Conservation (phyloP, 2,797 vertebrate species). For the Spinus pinus region DNA sequence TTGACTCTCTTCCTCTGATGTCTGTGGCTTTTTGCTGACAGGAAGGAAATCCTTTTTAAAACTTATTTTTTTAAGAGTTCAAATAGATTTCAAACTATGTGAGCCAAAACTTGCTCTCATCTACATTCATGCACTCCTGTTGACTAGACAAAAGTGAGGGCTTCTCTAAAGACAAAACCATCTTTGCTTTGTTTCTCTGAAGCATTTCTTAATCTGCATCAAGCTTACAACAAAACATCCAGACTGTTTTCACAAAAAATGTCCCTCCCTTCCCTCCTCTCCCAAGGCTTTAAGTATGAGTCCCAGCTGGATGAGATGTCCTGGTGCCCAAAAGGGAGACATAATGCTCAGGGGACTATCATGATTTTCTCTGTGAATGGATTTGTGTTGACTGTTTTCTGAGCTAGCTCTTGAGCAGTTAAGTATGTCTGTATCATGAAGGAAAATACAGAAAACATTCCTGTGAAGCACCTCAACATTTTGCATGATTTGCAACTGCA, state of each 20-base stretch:
- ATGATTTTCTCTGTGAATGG: background rate
- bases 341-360: background rate
- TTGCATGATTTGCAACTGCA: background rate
- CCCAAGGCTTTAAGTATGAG: background rate
- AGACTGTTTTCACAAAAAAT: background rate
- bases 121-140: background rate
- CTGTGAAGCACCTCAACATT: background rate
- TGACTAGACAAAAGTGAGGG: background rate
- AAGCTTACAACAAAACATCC: background rate
- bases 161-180: background rate
- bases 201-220: background rate
- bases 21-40: constrained; percentile 54
- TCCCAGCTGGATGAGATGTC: background rate
- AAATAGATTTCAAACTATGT: constrained; percentile 40
- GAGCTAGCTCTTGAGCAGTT: background rate
- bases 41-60: constrained; percentile 66
- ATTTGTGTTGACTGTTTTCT: background rate
- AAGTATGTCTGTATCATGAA: background rate
- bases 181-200: background rate
- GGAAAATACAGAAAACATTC: background rate
- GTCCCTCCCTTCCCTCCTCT: accelerated
- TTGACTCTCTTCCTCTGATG: constrained; percentile 16
- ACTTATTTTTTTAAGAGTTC: constrained; percentile 46
- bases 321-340: background rate
- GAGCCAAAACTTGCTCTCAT: constrained; percentile 34